Percentiles rank a stretch among this genome's conserved stretches.
Evolutionary conservation across 2,113 vertebrate genomes (phyloP).

Genomic region (Crypturellus undulatus): DNA sequence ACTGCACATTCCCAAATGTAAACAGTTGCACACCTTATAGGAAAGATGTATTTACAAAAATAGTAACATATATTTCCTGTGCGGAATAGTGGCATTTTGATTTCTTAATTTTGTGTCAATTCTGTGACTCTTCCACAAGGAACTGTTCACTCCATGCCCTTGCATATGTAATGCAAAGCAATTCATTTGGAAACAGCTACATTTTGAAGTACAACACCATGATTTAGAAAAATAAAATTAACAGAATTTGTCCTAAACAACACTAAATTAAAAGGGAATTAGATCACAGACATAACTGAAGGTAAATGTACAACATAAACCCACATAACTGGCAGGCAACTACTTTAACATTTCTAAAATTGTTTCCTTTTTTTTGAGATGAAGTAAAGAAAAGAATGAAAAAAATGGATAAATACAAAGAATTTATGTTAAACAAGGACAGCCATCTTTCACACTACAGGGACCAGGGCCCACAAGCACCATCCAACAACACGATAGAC

Average conservation of each 20-base stretch:
- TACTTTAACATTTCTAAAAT: slow-evolving; percentile 87
- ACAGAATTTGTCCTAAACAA: slow-evolving; percentile 96
- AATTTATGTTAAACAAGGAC: slow-evolving; percentile 89
- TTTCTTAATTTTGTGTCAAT: slow-evolving; percentile 72
- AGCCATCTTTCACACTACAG: slow-evolving; percentile 95
- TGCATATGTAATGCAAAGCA: slow-evolving; percentile 86
- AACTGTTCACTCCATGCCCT: slow-evolving; percentile 82
- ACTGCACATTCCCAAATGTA: slow-evolving; percentile 75
- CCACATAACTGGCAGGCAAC: slow-evolving; percentile 92
- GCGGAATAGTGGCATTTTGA: slow-evolving; percentile 45
- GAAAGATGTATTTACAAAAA: slow-evolving; percentile 66
- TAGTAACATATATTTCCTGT: slow-evolving; percentile 59
- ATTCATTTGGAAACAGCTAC: slow-evolving; percentile 77
- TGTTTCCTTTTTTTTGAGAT: slow-evolving; percentile 83
- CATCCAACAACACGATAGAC: slow-evolving; percentile 92
- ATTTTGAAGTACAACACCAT: slow-evolving; percentile 77
- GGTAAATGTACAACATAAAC: slow-evolving; percentile 90
- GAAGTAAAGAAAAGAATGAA: slow-evolving; percentile 85
- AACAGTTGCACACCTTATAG: slow-evolving; percentile 72
- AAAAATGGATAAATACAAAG: slow-evolving; percentile 87
- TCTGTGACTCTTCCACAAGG: slow-evolving; percentile 73
- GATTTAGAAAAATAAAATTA: slow-evolving; percentile 84
- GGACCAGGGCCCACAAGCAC: slow-evolving; percentile 88
- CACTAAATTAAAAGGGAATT: slow-evolving; percentile 88
- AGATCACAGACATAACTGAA: slow-evolving; percentile 87